Base-by-base conservation (phyloP, 2,113 vertebrate genomes). In the Grus americana region DNA sequence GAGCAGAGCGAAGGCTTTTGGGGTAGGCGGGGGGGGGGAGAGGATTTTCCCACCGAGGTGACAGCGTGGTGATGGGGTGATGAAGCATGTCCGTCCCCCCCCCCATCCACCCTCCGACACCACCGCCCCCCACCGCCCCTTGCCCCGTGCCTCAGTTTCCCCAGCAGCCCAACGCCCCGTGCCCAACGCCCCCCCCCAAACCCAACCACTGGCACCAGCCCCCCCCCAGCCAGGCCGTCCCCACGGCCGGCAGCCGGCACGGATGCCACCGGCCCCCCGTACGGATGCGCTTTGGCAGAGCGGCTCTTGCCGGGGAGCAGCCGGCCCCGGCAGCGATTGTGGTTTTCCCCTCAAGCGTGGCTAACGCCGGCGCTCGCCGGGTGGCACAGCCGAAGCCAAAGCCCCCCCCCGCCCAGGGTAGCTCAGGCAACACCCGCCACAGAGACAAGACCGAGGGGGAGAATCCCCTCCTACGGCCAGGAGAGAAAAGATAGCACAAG, bases 271-370 rank as follows among this genome's bases (percentile, higher is more conserved):
- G 0, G 6, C 52, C 24, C 49, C 24, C 18, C 70, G 1, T 3
- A 15, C 1, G 6, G 58, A n/a, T 44, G 72, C 65, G 82, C 42
- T n/a, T 15, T 0, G 68, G 63, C 52, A 87, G 27, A 27, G 62
- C 27, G 0, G 42, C 26, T 88, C 34, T 6, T 30, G 40, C 63
- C 2, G 2, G 59, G 42, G 20, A 59, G n/a, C 32, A n/a, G 12
- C 49, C 8, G 9, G 84, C 87, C 91, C 58, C n/a, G 24, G 82
- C 82, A 14, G 47, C 3, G 38, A 95, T 96, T 95, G 95, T 96
- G 88, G 40, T 93, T 96, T 93, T 93, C 91, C 72, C 90, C 71
- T 96, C 90, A 88, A 96, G 95, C 95, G 91, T 97, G 91, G 94
- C 85, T 86, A 96, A 97, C 40, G 3, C 95, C 40, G 15, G 66